phyloP scores from a whole-genome alignment of 2,888 invertebrate genomes.

The Ormyrus labotus region DNA sequence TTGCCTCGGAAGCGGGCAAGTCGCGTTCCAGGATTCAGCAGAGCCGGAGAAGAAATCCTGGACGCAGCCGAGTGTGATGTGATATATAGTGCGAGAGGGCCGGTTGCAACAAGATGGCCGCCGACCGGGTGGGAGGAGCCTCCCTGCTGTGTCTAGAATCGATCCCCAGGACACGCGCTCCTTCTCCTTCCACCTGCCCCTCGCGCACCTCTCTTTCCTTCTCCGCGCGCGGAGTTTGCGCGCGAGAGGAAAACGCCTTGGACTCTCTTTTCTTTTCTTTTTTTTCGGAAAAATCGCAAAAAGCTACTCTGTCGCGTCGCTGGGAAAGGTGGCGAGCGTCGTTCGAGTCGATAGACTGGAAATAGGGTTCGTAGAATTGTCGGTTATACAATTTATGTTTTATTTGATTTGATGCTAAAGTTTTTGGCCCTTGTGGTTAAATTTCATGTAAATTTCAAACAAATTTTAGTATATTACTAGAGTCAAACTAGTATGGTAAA shows the following conservation, averaged over 20 bases:
- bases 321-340: no score
- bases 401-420: no score
- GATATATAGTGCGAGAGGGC: slow-evolving; percentile 70
- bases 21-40: no score
- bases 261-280: not conserved
- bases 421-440: no score
- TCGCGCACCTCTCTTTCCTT: slow-evolving; percentile 59
- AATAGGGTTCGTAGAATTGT: no score
- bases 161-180: slow-evolving; percentile 65
- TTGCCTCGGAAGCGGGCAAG: no score
- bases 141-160: slow-evolving; percentile 72
- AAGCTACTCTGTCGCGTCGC: no score
- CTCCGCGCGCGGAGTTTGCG: slow-evolving; percentile 2
- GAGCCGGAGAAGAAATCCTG: slow-evolving; percentile 61
- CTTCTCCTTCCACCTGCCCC: slow-evolving; percentile 59
- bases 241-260: not conserved
- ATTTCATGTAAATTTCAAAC: no score
- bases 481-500: no score
- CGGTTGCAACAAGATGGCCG: slow-evolving; percentile 72
- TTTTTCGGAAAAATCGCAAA: not conserved
- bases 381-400: no score
- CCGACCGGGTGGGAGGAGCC: slow-evolving; percentile 75
- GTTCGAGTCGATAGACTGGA: no score
- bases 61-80: slow-evolving; percentile 73
- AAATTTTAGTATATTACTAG: no score